A percentile compares a stretch with the other conserved stretches of the same genome.
phyloP scores from a whole-genome alignment of 2,113 vertebrate species.

The Corynorhinus townsendii region DNA sequence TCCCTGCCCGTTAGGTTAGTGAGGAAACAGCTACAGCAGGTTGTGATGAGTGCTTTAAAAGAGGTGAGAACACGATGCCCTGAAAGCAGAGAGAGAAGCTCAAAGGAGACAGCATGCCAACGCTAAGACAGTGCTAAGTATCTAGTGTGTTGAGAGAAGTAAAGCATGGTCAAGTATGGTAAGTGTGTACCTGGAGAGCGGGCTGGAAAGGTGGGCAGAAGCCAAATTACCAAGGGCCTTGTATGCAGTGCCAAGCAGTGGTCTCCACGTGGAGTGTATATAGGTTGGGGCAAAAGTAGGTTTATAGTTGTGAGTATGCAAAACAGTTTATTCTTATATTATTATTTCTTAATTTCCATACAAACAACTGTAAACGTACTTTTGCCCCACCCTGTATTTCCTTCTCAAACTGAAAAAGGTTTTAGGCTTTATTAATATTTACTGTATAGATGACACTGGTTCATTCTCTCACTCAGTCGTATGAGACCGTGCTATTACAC shows the following conservation, averaged over 20 bases:
- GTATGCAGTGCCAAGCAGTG: not conserved
- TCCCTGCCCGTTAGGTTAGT: not conserved
- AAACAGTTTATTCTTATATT: not conserved
- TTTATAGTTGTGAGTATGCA: not conserved
- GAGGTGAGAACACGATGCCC: not conserved
- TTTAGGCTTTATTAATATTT: conserved; percentile 7
- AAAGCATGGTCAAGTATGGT: not conserved
- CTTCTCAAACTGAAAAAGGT: conserved; percentile 23
- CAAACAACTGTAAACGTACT: not conserved
- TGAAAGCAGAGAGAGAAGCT: not conserved
- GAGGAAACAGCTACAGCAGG: not conserved
- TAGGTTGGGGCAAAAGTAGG: not conserved
- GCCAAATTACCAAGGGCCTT: not conserved
- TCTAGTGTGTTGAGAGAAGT: not conserved
- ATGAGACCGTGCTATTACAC: not conserved
- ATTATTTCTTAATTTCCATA: not conserved
- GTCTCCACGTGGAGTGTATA: not conserved
- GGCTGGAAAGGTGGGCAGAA: not conserved
- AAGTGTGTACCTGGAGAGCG: not conserved
- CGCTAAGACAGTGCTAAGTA: not conserved
- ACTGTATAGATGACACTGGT: not conserved
- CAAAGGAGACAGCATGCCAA: not conserved
- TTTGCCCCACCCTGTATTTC: not conserved
- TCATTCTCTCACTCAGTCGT: conserved; percentile 1
- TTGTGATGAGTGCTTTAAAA: conserved; percentile 9